A percentile compares a stretch with the other conserved stretches of the same genome.
Evolutionary conservation across 1,140 invertebrate genomes (phyloP).

Genomic region (Steinernema feltiae): DNA sequence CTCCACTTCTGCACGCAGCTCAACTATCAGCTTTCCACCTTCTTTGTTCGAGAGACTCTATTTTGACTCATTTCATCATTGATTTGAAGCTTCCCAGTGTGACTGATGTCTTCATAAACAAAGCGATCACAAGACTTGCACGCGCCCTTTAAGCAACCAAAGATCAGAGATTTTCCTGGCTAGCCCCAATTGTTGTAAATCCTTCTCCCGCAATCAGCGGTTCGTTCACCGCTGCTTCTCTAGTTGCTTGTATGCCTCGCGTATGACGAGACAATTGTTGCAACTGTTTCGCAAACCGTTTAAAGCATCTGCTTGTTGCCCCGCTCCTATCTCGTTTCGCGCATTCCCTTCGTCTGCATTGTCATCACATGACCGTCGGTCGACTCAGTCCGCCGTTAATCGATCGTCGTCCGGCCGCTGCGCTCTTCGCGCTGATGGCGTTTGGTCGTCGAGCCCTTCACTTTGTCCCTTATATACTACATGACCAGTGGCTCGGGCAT

Average conservation of each 20-base stretch:
- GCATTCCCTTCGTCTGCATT: not conserved
- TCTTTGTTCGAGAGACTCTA: not conserved
- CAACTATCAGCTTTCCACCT: not conserved
- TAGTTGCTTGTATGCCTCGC: not conserved
- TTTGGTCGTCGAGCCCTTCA: not conserved
- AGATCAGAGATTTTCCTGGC: not conserved
- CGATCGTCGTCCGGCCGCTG: not conserved
- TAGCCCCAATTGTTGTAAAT: not conserved
- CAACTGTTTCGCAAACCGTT: not conserved
- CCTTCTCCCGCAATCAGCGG: not conserved
- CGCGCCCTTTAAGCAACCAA: not conserved
- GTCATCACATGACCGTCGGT: not conserved
- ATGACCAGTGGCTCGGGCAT: not conserved
- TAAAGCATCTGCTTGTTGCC: not conserved
- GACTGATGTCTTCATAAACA: not conserved
- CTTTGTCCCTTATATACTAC: not conserved
- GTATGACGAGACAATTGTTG: not conserved
- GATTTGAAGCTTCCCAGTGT: not conserved
- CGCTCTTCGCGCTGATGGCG: not conserved
- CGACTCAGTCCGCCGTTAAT: not conserved
- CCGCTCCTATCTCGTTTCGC: not conserved
- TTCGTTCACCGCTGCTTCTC: no score
- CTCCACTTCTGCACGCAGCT: no score
- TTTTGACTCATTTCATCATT: no score
- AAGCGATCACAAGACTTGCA: not conserved